phyloP scores from a whole-genome alignment of 2,888 invertebrate species.

The Tiliacea citrago region DNA sequence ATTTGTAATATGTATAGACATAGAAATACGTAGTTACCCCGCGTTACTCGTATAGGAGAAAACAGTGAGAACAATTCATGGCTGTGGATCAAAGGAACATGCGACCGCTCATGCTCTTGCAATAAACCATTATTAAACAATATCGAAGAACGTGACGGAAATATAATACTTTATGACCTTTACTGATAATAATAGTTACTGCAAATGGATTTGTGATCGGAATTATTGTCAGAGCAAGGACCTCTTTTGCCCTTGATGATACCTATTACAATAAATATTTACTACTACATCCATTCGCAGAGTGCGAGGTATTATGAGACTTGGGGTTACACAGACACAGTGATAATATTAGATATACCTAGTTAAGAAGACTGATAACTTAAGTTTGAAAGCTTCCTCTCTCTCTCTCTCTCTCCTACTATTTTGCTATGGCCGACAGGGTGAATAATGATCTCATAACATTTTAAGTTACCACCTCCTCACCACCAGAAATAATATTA shows the following conservation, averaged over 20 bases:
- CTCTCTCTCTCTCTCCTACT: too few relatives aligned
- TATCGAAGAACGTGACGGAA: conserved; percentile 7
- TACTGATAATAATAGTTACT: conserved; percentile 25
- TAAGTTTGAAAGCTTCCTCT: too few relatives aligned
- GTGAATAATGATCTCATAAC: background rate
- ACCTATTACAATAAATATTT: conserved; percentile 11
- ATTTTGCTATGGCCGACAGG: background rate
- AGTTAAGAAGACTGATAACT: too few relatives aligned
- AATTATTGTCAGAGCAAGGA: conserved; percentile 15
- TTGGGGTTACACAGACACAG: too few relatives aligned
- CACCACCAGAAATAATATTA: too few relatives aligned
- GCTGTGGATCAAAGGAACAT: background rate
- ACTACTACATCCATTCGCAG: background rate
- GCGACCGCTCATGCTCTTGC: background rate
- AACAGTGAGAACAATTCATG: too few relatives aligned
- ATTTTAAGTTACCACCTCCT: too few relatives aligned
- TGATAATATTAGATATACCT: too few relatives aligned
- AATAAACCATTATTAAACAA: conserved; percentile 3
- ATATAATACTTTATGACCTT: conserved; percentile 1
- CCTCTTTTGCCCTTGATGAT: conserved; percentile 2
- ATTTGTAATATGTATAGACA: too few relatives aligned
- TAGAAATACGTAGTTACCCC: too few relatives aligned
- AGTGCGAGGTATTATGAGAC: background rate
- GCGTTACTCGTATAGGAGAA: too few relatives aligned
- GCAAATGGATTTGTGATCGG: conserved; percentile 24